phyloP scores from a whole-genome alignment of 2,113 vertebrate genomes.

The Lophochroa leadbeateri region DNA sequence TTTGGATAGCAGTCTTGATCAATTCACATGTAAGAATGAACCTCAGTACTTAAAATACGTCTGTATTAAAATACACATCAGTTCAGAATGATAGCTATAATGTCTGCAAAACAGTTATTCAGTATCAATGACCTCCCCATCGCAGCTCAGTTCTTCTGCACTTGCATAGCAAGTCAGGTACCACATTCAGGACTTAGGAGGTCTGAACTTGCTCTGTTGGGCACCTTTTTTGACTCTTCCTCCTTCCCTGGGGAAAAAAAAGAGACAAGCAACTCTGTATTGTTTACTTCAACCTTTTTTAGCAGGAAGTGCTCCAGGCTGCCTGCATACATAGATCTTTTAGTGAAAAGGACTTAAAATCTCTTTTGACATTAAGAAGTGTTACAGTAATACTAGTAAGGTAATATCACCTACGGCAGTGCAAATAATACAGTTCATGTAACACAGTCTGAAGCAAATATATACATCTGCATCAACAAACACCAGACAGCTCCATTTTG shows the following conservation, averaged over 20 bases:
- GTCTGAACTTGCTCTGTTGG: neutral
- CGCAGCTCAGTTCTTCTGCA: neutral
- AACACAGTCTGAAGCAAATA: neutral
- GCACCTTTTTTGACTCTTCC: neutral
- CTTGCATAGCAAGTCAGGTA: neutral
- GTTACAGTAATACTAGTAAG: neutral
- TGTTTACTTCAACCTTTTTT: neutral
- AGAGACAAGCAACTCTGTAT: neutral
- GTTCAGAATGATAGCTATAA: neutral
- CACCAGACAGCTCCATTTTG: neutral
- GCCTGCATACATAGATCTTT: neutral
- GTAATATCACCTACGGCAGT: neutral
- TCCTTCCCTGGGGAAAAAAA: neutral
- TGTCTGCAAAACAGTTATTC: neutral
- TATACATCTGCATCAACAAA: neutral
- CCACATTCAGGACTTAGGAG: accelerated
- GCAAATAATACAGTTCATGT: neutral
- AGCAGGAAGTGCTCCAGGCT: neutral
- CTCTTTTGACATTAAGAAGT: neutral
- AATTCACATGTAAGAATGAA: neutral
- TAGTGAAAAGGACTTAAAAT: neutral
- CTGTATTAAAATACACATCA: neutral
- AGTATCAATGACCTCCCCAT: neutral
- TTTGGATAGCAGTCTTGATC: neutral
- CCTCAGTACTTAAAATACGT: neutral